Base-by-base conservation (phyloP, 2,888 invertebrate genomes). In the Synergus umbraculus region DNA sequence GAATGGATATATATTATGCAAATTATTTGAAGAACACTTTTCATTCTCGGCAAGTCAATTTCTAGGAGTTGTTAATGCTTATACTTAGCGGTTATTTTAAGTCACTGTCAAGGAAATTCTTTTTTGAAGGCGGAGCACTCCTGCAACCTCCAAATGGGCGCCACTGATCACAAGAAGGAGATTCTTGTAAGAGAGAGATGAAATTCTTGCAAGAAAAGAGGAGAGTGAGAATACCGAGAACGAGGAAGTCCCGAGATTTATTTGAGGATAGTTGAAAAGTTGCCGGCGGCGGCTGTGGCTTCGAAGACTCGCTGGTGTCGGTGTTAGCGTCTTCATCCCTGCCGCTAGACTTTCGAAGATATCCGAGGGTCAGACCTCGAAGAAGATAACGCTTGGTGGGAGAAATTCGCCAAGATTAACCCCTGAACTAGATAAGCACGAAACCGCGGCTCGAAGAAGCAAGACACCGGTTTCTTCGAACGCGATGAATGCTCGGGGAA, bases 201-300 rank as follows among this genome's bases (percentile, higher is more conserved):
- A 10, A 73, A 54, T 22, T 46, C 67, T 46, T 22, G 13, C 18
- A 60, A 22, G 63, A 58, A 77, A 49, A 18, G 76, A 79, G 65
- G 64, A 67, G 66, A 73, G 64, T 65, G 44, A 77, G 79, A 79
- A 85, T 67, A 67, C 22, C 43, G 12, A 4, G 65, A 83, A 78
- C 79, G 76, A 81, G 81, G 82, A 83, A 83, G 83, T 82, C 81
- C 81, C 63, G 83, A 88, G 88, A 89, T 89, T 90, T 90, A 90
- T 29, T 89, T 84, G 89, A 85, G 85, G 83, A 84, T 85, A 88
- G 88, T 88, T 87, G 86, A 88, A 88, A 89, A 90, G 88, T 89
- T 88, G 85, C 86, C 85, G 85, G 83, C 80, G 82, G 79, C 82
- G 37, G 69, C 80, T 67, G 78, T 77, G 76, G 82, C 81, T 76